phyloP scores from a whole-genome alignment of 2,113 vertebrate genomes.

The Thermophis baileyi region DNA sequence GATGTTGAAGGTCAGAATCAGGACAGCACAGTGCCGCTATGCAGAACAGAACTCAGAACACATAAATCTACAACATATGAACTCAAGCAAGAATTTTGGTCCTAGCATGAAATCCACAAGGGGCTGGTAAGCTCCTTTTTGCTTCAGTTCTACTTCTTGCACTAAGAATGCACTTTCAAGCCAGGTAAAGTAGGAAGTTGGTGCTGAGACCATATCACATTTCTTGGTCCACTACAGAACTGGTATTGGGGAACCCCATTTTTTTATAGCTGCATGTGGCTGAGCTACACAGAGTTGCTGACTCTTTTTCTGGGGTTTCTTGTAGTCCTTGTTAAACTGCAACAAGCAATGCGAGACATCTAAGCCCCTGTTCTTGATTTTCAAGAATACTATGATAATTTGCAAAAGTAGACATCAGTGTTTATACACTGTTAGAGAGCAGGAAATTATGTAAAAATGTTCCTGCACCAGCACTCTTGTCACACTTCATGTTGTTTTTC shows the following conservation, averaged over 20 bases:
- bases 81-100: slow-evolving; percentile 87
- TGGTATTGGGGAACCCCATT: slow-evolving; percentile 39
- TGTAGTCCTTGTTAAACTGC: slow-evolving; percentile 61
- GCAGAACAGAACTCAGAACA: slow-evolving; percentile 78
- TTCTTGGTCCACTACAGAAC: slow-evolving; percentile 57
- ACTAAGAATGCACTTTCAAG: slow-evolving; percentile 86
- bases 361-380: slow-evolving; percentile 54
- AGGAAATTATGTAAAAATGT: slow-evolving; percentile 29
- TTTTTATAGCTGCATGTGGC: slow-evolving; percentile 54
- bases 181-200: slow-evolving; percentile 64
- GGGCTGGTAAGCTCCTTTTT: slow-evolving; percentile 49
- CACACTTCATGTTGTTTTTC: background rate
- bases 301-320: slow-evolving; percentile 56
- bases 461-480: background rate
- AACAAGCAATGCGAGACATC: slow-evolving; percentile 56
- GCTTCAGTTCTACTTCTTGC: slow-evolving; percentile 74
- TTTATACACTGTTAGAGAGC: slow-evolving; percentile 41
- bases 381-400: slow-evolving; percentile 55
- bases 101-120: slow-evolving; percentile 67
- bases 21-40: slow-evolving; percentile 88
- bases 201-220: slow-evolving; percentile 57
- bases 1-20: slow-evolving; percentile 87
- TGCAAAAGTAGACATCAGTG: slow-evolving; percentile 36
- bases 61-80: slow-evolving; percentile 79
- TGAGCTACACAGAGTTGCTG: slow-evolving; percentile 53